Evolutionary conservation across 1,140 invertebrate species (phyloP).

Genomic region (Hycleus cichorii): DNA sequence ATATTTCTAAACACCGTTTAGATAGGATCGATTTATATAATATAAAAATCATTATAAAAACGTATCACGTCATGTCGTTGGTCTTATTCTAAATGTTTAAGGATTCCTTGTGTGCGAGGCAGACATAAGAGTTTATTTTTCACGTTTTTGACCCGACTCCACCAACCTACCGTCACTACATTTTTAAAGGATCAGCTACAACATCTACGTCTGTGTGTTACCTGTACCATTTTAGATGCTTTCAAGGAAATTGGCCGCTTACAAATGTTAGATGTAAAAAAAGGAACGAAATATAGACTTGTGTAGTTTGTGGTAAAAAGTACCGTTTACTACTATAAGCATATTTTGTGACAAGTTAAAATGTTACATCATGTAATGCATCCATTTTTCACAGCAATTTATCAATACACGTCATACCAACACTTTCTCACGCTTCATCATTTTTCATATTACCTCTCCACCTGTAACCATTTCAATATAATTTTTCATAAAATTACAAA

Average conservation of each 20-base stretch:
- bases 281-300: too few species aligned
- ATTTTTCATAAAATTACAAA: not conserved
- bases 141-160: constrained; percentile 11
- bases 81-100: constrained; percentile 19
- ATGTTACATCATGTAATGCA: constrained; percentile 16
- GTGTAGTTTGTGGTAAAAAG: not conserved
- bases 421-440: constrained; percentile 13
- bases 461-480: not conserved
- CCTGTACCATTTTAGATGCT: constrained; percentile 27
- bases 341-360: constrained; percentile 21
- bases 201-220: constrained; percentile 20
- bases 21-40: constrained; percentile 10
- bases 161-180: constrained; percentile 17
- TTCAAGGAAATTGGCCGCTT: constrained; percentile 29
- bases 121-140: constrained; percentile 19
- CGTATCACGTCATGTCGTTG: constrained; percentile 11
- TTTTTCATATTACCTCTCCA: constrained; percentile 5
- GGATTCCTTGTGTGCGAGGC: constrained; percentile 14
- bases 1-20: constrained; percentile 18
- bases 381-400: constrained; percentile 16
- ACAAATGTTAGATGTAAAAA: constrained; percentile 19
- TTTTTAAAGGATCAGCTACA: constrained; percentile 29
- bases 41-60: constrained; percentile 6
- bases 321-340: constrained; percentile 14
- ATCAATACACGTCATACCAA: constrained; percentile 18